Evolutionary conservation across 2,888 invertebrate species (phyloP).

Genomic region (Apamea monoglypha): DNA sequence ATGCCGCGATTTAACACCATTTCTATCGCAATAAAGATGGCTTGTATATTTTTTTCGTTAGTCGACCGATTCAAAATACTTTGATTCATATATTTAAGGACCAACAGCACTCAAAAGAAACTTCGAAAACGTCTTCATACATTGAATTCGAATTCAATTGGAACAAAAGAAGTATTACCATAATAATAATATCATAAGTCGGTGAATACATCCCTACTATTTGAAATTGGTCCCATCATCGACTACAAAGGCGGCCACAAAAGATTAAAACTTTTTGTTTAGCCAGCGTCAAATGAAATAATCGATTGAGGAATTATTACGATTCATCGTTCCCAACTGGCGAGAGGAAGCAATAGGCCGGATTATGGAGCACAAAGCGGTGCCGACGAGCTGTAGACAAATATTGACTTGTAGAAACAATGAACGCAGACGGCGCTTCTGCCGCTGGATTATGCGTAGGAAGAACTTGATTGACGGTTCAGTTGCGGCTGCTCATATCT

Average conservation of each 20-base stretch:
- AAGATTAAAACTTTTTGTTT: constrained; percentile 84
- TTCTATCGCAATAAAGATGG: neutral
- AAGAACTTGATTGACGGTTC: constrained; percentile 82
- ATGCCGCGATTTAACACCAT: constrained; percentile 1
- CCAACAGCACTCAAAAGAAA: constrained; percentile 23
- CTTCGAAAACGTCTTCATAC: constrained; percentile 32
- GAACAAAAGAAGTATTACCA: constrained; percentile 81
- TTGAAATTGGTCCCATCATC: constrained; percentile 81
- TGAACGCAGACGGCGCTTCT: constrained; percentile 73
- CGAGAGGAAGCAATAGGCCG: constrained; percentile 84
- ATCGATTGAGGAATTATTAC: constrained; percentile 88
- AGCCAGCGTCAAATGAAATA: constrained; percentile 82
- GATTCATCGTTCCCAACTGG: constrained; percentile 86
- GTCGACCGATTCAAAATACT: neutral
- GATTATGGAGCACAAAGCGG: constrained; percentile 85
- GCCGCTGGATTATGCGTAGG: constrained; percentile 77
- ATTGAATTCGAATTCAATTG: constrained; percentile 61
- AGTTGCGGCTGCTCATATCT: constrained; percentile 62
- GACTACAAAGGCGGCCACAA: constrained; percentile 80
- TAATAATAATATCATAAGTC: constrained; percentile 67
- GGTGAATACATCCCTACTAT: constrained; percentile 58
- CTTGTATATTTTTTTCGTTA: neutral
- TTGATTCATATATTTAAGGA: constrained; percentile 13
- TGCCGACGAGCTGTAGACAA: constrained; percentile 86
- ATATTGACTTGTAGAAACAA: constrained; percentile 90